These are phyloP conservation scores for Prosopocoilus inquinatus DNA, from an alignment of 2,888 invertebrate genomes.

Conservation along the genomic window DNA sequence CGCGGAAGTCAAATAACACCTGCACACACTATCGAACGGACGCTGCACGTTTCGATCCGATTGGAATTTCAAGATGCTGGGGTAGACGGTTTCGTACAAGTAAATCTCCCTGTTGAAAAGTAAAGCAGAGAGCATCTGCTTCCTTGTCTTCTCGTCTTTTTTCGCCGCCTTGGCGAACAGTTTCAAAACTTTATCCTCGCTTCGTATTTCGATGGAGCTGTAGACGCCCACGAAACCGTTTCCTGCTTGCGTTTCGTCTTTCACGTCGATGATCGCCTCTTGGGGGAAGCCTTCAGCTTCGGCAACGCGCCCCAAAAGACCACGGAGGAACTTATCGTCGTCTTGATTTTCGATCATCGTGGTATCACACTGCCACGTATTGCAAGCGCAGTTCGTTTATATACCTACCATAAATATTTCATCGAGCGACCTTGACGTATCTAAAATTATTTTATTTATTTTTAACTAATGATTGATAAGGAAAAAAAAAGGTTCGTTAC, in stretches of 20 bases:
- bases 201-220: constrained; percentile 10
- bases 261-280: too few relatives aligned
- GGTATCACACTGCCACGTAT: too few relatives aligned
- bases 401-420: too few relatives aligned
- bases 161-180: constrained; percentile 22
- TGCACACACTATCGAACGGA: background rate
- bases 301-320: too few relatives aligned
- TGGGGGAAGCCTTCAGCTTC: too few relatives aligned
- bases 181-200: constrained; percentile 17
- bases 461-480: too few relatives aligned
- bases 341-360: too few relatives aligned
- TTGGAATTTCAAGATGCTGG: background rate
- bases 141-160: constrained; percentile 13
- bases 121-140: background rate
- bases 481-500: too few relatives aligned
- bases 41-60: background rate
- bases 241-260: constrained; percentile 7
- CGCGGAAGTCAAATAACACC: background rate
- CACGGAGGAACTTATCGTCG: too few relatives aligned
- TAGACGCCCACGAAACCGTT: constrained; percentile 19
- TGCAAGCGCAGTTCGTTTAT: too few relatives aligned
- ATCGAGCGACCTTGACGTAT: too few relatives aligned
- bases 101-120: background rate
- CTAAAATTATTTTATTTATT: too few relatives aligned
- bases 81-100: background rate